A percentile compares a stretch with the other conserved stretches of the same genome.
Evolutionary conservation across 2,888 invertebrate species (phyloP).

Genomic region (Litoditis marina): DNA sequence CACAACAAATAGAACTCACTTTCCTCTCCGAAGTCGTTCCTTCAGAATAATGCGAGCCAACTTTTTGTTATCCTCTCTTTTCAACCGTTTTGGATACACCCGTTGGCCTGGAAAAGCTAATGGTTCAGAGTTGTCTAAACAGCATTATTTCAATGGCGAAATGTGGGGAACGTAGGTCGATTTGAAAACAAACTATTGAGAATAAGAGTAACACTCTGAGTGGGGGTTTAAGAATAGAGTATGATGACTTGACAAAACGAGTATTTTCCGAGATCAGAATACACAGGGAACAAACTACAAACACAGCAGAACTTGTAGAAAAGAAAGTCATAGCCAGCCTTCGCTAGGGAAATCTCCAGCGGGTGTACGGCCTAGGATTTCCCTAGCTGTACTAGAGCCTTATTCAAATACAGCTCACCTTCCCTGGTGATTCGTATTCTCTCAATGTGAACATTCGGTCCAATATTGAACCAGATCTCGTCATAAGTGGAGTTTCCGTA

Average conservation of each 20-base stretch:
- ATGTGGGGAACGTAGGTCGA: too few relatives aligned
- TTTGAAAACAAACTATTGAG: too few relatives aligned
- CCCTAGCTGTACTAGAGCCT: too few relatives aligned
- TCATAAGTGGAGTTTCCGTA: slow-evolving; percentile 56
- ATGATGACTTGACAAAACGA: not conserved
- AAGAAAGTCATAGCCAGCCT: not conserved
- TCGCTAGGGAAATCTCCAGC: too few relatives aligned
- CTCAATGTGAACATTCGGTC: slow-evolving; percentile 53
- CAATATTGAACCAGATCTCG: slow-evolving; percentile 55
- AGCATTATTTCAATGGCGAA: too few relatives aligned
- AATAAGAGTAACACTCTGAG: too few relatives aligned
- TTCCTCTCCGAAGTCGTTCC: slow-evolving; percentile 30
- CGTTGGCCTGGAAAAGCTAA: slow-evolving; percentile 28
- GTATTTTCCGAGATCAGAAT: not conserved
- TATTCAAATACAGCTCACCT: slow-evolving; percentile 21
- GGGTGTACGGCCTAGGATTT: too few relatives aligned
- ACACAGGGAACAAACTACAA: too few relatives aligned
- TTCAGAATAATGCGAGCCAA: slow-evolving; percentile 45
- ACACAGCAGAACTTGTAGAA: too few relatives aligned
- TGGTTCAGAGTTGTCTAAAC: too few relatives aligned
- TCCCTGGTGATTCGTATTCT: slow-evolving; percentile 42
- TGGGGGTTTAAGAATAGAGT: slow-evolving; percentile 16
- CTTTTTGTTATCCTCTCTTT: slow-evolving; percentile 50
- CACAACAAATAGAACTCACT: slow-evolving; percentile 14
- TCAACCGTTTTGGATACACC: slow-evolving; percentile 41